Conservation (phyloP, 2,888 invertebrate genomes). For the Drosophila antonietae region DNA sequence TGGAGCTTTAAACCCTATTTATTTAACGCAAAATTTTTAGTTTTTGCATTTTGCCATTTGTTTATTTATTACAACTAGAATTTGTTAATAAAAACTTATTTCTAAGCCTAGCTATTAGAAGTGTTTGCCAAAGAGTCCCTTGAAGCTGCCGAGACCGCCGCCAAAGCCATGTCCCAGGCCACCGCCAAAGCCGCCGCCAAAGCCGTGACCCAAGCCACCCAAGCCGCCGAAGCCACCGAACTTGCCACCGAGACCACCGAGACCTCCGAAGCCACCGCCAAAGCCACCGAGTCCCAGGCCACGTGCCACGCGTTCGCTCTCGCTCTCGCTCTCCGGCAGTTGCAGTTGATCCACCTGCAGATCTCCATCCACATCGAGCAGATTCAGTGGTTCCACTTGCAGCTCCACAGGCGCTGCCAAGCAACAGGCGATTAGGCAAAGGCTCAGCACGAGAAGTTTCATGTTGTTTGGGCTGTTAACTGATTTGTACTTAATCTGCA, state of each 20-base stretch:
- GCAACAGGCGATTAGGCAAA: constrained; percentile 36
- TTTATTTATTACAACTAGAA: constrained; percentile 44
- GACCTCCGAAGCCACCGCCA: constrained; percentile 59
- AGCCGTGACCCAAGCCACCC: constrained; percentile 60
- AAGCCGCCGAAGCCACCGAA: constrained; percentile 56
- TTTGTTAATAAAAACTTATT: constrained; percentile 13
- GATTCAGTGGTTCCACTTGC: constrained; percentile 49
- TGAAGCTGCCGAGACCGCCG: constrained; percentile 73
- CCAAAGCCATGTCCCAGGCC: constrained; percentile 66
- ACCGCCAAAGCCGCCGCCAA: constrained; percentile 64
- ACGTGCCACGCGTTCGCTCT: constrained; percentile 60
- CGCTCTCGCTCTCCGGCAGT: constrained; percentile 23
- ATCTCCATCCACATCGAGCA: constrained; percentile 69
- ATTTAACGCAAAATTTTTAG: constrained; percentile 52
- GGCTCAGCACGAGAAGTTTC: constrained; percentile 46
- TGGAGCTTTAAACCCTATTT: constrained; percentile 71
- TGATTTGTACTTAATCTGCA: constrained; percentile 55
- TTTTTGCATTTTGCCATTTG: background rate
- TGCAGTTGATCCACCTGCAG: constrained; percentile 28
- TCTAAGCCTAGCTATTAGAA: constrained; percentile 41
- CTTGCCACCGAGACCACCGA: constrained; percentile 33
- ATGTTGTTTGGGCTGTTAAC: constrained; percentile 38
- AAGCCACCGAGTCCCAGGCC: constrained; percentile 69
- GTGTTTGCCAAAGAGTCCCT: constrained; percentile 72
- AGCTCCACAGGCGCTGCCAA: constrained; percentile 54